Evolutionary conservation across 2,888 invertebrate genomes (phyloP), one percentile per base, ranked within the genome.

Genomic region (Limnephilus marmoratus): DNA sequence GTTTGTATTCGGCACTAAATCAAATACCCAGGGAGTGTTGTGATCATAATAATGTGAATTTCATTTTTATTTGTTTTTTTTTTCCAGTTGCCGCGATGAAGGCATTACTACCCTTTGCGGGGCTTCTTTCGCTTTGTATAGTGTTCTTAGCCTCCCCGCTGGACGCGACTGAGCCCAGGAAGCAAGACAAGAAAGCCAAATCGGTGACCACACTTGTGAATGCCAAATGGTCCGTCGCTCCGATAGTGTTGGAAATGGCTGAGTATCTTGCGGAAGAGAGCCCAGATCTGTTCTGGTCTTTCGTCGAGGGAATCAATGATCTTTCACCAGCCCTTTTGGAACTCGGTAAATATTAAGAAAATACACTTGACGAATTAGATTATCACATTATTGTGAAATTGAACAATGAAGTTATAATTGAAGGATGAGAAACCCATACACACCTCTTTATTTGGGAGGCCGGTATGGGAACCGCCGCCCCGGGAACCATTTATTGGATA

Each of bases 151-250:
- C 90, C 11, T 18, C 85, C n/a, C 85, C 90, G 85, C 68, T 92
- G 86, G 91, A 92, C 68, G 93, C 93, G 29, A 90, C 34, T n/a
- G 93, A 93, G 29, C 37, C 91, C 15, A 81, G 92, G 49, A 87
- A 91, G 31, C 93, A 93, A 41, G 96, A 96, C 94, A 96, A 95
- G 94, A 98, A 97, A 95, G 95, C 97, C 24, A 98, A 98, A 95
- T 98, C 98, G 91, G 98, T 99, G 29, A 98, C 98, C 29, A 98
- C 98, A 45, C 97, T 98, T 91, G 97, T 99, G 81, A 98, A 99
- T 95, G 98, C 99, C 2, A 99, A 99, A 97, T 99, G 99, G 99
- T 97, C 97, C 94, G 97, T 98, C 90, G 99, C 99, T 31, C 99
- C 99, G 13, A 96, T 99, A 90, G 97, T 98, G 86, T 96, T 99